Conservation (phyloP, 1,140 invertebrate species). For the Cotesia chilonis region DNA sequence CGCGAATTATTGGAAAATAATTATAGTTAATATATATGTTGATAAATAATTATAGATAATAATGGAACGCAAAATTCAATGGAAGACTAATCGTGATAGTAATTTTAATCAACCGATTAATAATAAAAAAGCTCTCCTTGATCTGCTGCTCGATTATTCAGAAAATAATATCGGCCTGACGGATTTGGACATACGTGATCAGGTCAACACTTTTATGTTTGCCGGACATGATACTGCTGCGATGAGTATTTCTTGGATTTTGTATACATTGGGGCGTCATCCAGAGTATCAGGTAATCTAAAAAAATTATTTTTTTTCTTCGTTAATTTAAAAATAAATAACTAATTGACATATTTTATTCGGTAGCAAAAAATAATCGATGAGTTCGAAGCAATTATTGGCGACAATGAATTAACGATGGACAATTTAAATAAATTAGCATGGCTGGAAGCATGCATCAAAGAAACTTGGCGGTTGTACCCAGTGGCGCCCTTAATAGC, state of each 20-base stretch:
- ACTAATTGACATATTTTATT: constrained; percentile 9
- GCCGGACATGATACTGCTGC: constrained; percentile 72
- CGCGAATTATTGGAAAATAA: neutral
- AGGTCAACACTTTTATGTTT: constrained; percentile 76
- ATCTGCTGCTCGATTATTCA: constrained; percentile 65
- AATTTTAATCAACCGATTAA: constrained; percentile 49
- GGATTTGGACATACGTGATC: constrained; percentile 67
- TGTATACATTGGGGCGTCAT: constrained; percentile 66
- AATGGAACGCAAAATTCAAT: constrained; percentile 49
- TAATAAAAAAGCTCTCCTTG: constrained; percentile 70
- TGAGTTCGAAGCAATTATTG: constrained; percentile 65
- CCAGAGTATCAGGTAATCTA: constrained; percentile 62
- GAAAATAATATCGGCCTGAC: constrained; percentile 61
- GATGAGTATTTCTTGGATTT: constrained; percentile 67
- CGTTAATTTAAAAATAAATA: constrained; percentile 46
- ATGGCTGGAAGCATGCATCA: constrained; percentile 68
- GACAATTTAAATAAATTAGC: constrained; percentile 63
- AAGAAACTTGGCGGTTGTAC: constrained; percentile 63
- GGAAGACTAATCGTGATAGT: constrained; percentile 48
- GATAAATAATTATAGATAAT: constrained; percentile 58
- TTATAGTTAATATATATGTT: neutral
- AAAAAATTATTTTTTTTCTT: constrained; percentile 81
- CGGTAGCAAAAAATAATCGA: constrained; percentile 67
- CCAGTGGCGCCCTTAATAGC: constrained; percentile 69
- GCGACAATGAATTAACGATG: constrained; percentile 53